Base-by-base conservation (phyloP, 2,888 invertebrate species). In the Ypsolopha scabrella region DNA sequence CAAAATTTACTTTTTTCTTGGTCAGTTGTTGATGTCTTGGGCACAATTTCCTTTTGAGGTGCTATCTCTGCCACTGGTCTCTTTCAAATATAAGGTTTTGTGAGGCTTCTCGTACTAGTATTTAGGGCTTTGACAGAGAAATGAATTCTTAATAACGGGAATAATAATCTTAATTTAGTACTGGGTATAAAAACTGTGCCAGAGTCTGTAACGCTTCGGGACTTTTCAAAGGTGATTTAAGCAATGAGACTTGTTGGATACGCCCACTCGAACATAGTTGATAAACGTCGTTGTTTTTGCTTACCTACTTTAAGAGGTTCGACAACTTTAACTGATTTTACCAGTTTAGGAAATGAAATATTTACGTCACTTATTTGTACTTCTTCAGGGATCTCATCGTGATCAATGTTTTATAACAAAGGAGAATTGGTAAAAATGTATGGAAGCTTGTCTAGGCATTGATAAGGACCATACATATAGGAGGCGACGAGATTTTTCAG, bases 261-360 rank as follows among this genome's bases (percentile, higher is more conserved):
- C 64, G 38, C 45, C 67, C 69, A 13, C 65, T 65, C 14, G 72
- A 56, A 36, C 14, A 6, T 49, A 7, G 80, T 38, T 76, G 71
- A 56, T 71, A 78, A 60, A 80, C 76, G 13, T 69, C 70, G 60
- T 76, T 70, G 0, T 67, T 67, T 64, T 75, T 81, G 2, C 65
- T 60, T 55, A n/a, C n/a, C n/a, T n/a, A 85, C 78, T 67, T 68
- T 83, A 53, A 85, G 82, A 7, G 83, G 81, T 61, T 80, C 82
- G 2, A 75, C 60, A 2, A 60, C 45, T 63, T 72, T 72, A 7
- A 54, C n/a, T n/a, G n/a, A n/a, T n/a, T n/a, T n/a, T n/a, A n/a
- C 48, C 50, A 50, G 51, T 11, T 56, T 59, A 53, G 52, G 13
- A 6, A 24, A 4, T 24, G 24, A 4, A 24, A 4, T 4, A 24